phyloP scores from a whole-genome alignment of 2,113 vertebrate species.

The Pogona vitticeps region DNA sequence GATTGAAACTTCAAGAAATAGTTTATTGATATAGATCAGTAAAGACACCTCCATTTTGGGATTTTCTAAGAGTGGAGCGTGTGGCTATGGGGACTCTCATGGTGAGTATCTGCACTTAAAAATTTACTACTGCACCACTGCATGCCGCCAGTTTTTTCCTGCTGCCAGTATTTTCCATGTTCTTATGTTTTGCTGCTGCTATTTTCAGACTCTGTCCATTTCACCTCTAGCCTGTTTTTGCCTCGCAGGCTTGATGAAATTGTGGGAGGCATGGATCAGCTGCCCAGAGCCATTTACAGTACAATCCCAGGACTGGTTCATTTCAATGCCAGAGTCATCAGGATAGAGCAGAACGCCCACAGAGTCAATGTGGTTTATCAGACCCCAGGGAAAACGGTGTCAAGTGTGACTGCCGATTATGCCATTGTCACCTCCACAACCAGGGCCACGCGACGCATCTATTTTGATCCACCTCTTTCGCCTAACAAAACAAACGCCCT shows the following conservation, averaged over 20 bases:
- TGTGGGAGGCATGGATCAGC: slow-evolving; percentile 31
- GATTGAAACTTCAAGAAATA: too few species aligned
- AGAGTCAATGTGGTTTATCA: neutral
- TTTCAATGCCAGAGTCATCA: neutral
- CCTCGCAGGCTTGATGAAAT: slow-evolving; percentile 46
- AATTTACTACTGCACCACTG: too few species aligned
- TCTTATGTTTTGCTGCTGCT: too few species aligned
- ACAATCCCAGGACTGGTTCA: neutral
- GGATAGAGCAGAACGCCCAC: neutral
- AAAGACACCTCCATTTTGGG: too few species aligned
- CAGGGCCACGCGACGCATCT: slow-evolving; percentile 78
- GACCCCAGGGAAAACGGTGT: neutral
- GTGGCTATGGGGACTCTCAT: too few species aligned
- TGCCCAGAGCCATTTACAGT: slow-evolving; percentile 31
- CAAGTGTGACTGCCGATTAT: slow-evolving; percentile 70
- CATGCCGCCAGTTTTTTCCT: too few species aligned
- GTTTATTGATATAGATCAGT: too few species aligned
- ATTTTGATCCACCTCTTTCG: slow-evolving; percentile 76
- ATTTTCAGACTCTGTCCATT: neutral
- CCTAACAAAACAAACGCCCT: slow-evolving; percentile 75
- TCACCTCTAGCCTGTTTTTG: neutral
- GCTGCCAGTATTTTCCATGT: too few species aligned
- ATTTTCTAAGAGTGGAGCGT: too few species aligned
- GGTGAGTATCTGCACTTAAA: too few species aligned
- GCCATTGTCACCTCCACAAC: slow-evolving; percentile 76